Percentiles rank a stretch among this genome's conserved stretches.
Conservation (phyloP, 2,797 vertebrate genomes). For the Tympanoctomys barrerae region DNA sequence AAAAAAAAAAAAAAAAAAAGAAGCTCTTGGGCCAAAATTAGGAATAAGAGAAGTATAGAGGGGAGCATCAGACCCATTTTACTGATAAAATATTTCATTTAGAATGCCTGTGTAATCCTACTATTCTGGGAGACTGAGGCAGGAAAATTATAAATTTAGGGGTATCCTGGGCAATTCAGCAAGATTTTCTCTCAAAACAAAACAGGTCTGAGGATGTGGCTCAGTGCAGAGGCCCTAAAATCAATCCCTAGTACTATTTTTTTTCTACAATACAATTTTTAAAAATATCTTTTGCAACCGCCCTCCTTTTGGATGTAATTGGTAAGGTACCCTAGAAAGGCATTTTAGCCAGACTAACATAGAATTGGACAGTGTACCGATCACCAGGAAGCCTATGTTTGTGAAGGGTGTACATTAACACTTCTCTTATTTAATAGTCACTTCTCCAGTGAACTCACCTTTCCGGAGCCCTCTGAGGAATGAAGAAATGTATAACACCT, state of each 20-base stretch:
- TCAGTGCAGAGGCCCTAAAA: neutral
- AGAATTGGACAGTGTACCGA: neutral
- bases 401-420: neutral
- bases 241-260: neutral
- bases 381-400: neutral
- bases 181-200: neutral
- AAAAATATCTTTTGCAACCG: neutral
- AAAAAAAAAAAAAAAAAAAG: neutral
- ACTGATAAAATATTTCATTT: neutral
- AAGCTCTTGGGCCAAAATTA: constrained; percentile 5
- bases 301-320: neutral
- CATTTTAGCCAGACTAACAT: neutral
- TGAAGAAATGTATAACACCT: neutral
- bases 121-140: neutral
- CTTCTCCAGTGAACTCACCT: neutral
- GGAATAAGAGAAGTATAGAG: constrained; percentile 17
- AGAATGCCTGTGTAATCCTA: neutral
- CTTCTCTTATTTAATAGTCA: neutral
- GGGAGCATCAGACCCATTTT: neutral
- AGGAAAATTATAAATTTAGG: neutral
- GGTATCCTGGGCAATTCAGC: neutral
- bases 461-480: neutral
- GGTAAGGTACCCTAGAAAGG: neutral
- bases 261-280: too few species aligned
- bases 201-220: neutral